A percentile compares a stretch with the other conserved stretches of the same genome.
These are phyloP conservation scores for Ochropacha duplaris DNA, from an alignment of 2,888 invertebrate genomes.

Conservation along the genomic window DNA sequence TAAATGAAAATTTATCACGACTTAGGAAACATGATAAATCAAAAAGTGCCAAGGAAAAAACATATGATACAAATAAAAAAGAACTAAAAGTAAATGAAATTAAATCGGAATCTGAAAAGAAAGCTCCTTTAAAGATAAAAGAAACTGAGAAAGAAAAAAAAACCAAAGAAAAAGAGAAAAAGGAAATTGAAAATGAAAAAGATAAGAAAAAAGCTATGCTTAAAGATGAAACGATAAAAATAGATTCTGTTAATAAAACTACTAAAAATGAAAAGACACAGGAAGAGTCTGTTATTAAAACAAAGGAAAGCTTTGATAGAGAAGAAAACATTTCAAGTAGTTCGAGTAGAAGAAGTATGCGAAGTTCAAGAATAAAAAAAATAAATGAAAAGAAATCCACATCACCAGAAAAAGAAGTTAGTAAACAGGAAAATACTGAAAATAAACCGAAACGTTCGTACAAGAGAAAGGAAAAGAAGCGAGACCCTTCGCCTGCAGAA, in stretches of 20 bases:
- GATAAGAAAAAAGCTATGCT: neutral
- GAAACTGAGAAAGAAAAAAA: constrained; percentile 7
- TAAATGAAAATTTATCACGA: constrained; percentile 58
- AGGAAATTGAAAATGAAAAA: constrained; percentile 26
- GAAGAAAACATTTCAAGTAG: neutral
- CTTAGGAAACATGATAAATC: constrained; percentile 43
- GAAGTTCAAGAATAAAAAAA: constrained; percentile 13
- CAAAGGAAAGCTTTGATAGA: neutral
- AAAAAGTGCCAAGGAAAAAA: constrained; percentile 32
- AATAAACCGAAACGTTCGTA: constrained; percentile 9
- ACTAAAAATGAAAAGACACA: neutral
- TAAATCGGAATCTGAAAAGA: constrained; percentile 6
- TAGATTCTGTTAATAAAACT: neutral
- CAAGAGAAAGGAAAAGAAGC: constrained; percentile 16
- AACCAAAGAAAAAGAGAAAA: constrained; percentile 23
- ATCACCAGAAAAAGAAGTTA: constrained; percentile 17
- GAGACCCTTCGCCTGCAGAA: constrained; percentile 30
- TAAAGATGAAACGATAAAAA: neutral
- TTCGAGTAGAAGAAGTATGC: constrained; percentile 8
- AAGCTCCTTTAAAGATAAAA: neutral
- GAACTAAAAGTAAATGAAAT: constrained; percentile 9
- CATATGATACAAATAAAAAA: constrained; percentile 7
- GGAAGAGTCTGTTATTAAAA: neutral
- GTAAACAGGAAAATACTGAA: constrained; percentile 17
- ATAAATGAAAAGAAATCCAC: constrained; percentile 9